phyloP scores from a whole-genome alignment of 2,888 invertebrate species.

The Dioctria rufipes region DNA sequence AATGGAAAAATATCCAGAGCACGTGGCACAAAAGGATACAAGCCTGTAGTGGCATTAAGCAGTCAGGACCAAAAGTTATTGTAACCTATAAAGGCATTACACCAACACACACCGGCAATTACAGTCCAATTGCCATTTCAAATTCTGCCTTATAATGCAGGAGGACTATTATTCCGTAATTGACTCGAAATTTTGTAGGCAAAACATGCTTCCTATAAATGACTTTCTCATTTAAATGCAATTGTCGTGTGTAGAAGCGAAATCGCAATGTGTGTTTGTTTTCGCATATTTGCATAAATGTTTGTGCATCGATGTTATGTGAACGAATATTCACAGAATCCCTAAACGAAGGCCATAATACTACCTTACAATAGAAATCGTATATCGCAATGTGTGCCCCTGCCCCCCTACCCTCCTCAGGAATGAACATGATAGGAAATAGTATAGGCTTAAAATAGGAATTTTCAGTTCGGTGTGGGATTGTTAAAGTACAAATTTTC shows the following conservation, averaged over 20 bases:
- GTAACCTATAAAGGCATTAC: slow-evolving; percentile 18
- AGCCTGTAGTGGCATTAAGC: neutral
- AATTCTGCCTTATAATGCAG: slow-evolving; percentile 26
- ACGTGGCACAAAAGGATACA: slow-evolving; percentile 13
- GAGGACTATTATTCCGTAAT: slow-evolving; percentile 41
- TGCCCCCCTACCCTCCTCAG: neutral
- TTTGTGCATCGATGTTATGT: slow-evolving; percentile 28
- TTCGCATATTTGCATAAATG: slow-evolving; percentile 42
- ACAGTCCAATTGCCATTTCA: slow-evolving; percentile 39
- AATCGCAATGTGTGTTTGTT: slow-evolving; percentile 37
- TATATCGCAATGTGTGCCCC: neutral
- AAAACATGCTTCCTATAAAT: slow-evolving; percentile 34
- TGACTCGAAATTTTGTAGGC: slow-evolving; percentile 48
- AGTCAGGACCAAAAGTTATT: slow-evolving; percentile 19
- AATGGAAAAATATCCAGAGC: slow-evolving; percentile 21
- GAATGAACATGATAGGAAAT: too few species aligned
- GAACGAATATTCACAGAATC: slow-evolving; percentile 23
- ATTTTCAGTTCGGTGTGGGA: neutral
- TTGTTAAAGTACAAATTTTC: slow-evolving; percentile 29
- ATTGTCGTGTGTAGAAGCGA: slow-evolving; percentile 23
- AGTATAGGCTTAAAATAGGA: neutral
- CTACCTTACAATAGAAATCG: slow-evolving; percentile 10
- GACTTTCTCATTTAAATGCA: slow-evolving; percentile 51
- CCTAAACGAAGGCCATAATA: neutral
- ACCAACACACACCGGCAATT: slow-evolving; percentile 44